A percentile compares a stretch with the other conserved stretches of the same genome.
Evolutionary conservation across 2,797 vertebrate genomes (phyloP).

Genomic region (Muscicapa comitata): DNA sequence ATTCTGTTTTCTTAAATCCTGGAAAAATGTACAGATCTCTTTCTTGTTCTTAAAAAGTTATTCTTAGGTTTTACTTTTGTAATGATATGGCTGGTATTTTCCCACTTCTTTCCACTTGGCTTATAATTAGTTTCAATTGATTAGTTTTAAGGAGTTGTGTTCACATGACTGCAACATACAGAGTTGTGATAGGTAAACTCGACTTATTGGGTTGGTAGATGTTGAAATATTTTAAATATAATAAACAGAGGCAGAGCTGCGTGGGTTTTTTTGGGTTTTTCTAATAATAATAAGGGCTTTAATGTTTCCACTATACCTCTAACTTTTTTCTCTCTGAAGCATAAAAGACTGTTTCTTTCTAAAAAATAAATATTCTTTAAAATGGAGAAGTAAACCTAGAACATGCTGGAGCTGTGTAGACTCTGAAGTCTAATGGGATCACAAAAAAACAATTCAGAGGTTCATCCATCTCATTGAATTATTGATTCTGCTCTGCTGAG

Average conservation of each 20-base stretch:
- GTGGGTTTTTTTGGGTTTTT: accelerated
- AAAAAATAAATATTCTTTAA: background rate
- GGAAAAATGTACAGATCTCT: background rate
- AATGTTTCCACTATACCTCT: background rate
- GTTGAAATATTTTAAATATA: background rate
- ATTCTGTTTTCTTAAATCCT: background rate
- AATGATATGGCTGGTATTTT: background rate
- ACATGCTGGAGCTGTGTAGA: background rate
- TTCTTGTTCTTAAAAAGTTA: background rate
- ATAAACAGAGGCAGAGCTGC: background rate
- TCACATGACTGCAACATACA: background rate
- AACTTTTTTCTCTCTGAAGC: background rate
- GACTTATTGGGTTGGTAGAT: background rate
- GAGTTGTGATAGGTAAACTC: background rate
- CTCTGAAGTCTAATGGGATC: background rate
- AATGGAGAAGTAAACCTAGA: background rate
- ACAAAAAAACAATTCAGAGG: background rate
- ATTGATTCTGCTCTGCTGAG: background rate
- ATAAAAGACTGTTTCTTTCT: background rate
- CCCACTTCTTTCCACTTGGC: background rate
- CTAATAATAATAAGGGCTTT: background rate
- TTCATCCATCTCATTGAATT: background rate
- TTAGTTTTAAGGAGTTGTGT: background rate
- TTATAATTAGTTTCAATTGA: background rate
- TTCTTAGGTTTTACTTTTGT: background rate